A percentile compares a stretch with the other conserved stretches of the same genome.
Evolutionary conservation across 2,797 vertebrate genomes (phyloP).

Genomic region (Halcyon badia): DNA sequence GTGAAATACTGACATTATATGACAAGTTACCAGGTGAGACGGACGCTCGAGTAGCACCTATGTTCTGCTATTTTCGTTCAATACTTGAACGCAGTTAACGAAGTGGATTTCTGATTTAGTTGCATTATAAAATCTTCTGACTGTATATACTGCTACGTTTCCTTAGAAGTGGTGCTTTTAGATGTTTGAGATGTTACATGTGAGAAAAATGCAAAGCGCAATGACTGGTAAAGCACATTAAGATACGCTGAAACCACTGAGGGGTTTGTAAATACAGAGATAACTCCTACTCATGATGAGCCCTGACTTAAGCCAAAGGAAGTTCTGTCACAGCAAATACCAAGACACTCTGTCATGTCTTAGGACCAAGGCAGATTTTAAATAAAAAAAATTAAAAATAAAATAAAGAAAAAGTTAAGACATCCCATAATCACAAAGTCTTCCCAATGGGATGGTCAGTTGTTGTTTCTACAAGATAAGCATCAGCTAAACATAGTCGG

Average conservation of each 20-base stretch:
- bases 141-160: neutral
- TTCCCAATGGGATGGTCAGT: neutral
- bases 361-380: neutral
- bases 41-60: neutral
- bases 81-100: neutral
- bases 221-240: neutral
- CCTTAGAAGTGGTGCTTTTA: neutral
- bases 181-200: accelerated
- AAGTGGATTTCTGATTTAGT: neutral
- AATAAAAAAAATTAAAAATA: neutral
- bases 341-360: neutral
- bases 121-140: neutral
- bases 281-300: neutral
- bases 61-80: neutral
- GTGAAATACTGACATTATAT: neutral
- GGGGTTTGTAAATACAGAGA: neutral
- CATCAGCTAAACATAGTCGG: neutral
- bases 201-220: neutral
- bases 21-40: neutral
- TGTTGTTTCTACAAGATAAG: neutral
- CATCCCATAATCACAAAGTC: neutral
- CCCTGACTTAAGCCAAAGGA: neutral
- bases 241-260: neutral
- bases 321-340: neutral
- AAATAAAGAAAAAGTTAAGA: neutral